Percentiles rank a stretch among this genome's conserved stretches.
Conservation (phyloP, 1,140 invertebrate species). For the Rhopalosiphum maidis region DNA sequence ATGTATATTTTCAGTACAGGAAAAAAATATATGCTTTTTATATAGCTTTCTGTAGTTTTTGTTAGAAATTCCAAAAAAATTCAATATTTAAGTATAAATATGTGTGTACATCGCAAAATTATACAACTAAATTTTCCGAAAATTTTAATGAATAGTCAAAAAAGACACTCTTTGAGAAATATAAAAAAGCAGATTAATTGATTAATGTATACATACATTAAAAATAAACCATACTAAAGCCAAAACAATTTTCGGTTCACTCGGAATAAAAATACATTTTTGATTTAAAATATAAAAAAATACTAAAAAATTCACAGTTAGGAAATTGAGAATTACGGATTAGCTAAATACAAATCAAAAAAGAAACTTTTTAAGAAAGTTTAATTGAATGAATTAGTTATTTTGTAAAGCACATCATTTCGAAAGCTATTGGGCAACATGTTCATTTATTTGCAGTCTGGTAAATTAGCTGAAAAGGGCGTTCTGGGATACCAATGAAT, state of each 20-base stretch:
- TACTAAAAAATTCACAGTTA: neutral
- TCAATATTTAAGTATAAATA: too few relatives aligned
- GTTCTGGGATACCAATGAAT: neutral
- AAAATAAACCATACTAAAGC: neutral
- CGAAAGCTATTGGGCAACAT: neutral
- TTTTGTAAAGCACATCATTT: neutral
- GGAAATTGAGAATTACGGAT: neutral
- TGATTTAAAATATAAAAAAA: too few relatives aligned
- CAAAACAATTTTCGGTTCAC: neutral
- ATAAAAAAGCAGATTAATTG: too few relatives aligned
- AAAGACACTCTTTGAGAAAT: too few relatives aligned
- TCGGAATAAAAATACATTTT: neutral
- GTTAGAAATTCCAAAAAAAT: too few relatives aligned
- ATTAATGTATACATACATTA: too few relatives aligned
- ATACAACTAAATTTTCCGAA: too few relatives aligned
- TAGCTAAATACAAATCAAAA: neutral
- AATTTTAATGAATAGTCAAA: too few relatives aligned
- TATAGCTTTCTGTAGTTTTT: too few relatives aligned
- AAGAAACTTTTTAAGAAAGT: neutral
- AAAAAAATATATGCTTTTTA: too few relatives aligned
- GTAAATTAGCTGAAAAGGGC: slow-evolving; percentile 15
- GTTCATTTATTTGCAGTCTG: neutral
- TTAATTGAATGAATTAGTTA: neutral
- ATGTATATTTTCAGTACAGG: too few relatives aligned
- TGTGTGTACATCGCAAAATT: too few relatives aligned